phyloP scores from a whole-genome alignment of 2,888 invertebrate genomes.

The Mechanitis mazaeus region DNA sequence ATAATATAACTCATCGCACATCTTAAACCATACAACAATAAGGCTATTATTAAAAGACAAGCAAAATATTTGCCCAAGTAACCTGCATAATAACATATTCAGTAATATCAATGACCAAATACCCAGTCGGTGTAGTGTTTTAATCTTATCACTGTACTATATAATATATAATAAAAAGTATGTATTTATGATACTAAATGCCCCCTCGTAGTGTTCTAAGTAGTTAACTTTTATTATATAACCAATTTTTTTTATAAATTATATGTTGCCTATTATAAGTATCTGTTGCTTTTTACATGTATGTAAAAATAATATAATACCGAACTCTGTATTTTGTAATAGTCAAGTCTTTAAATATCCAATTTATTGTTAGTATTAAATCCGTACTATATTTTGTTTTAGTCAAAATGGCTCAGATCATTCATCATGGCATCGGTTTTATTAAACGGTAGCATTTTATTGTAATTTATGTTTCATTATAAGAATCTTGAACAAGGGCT shows the following conservation, averaged over 20 bases:
- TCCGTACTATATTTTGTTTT: too few relatives aligned
- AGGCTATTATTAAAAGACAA: too few relatives aligned
- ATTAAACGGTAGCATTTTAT: conserved; percentile 11
- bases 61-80: too few relatives aligned
- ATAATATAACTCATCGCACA: background rate
- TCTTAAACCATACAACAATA: background rate
- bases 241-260: background rate
- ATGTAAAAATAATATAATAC: background rate
- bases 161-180: background rate
- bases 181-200: background rate
- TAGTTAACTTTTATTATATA: conserved; percentile 2
- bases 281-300: background rate
- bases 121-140: background rate
- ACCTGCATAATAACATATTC: background rate
- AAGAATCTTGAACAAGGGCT: conserved; percentile 24
- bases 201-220: background rate
- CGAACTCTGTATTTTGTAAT: background rate
- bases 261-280: conserved; percentile 1
- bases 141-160: background rate
- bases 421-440: background rate
- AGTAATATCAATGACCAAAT: background rate
- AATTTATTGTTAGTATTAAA: too few relatives aligned
- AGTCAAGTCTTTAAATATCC: too few relatives aligned
- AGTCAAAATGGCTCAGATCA: background rate
- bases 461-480: conserved; percentile 15